phyloP scores from a whole-genome alignment of 2,113 vertebrate genomes.

The Scalopus aquaticus region DNA sequence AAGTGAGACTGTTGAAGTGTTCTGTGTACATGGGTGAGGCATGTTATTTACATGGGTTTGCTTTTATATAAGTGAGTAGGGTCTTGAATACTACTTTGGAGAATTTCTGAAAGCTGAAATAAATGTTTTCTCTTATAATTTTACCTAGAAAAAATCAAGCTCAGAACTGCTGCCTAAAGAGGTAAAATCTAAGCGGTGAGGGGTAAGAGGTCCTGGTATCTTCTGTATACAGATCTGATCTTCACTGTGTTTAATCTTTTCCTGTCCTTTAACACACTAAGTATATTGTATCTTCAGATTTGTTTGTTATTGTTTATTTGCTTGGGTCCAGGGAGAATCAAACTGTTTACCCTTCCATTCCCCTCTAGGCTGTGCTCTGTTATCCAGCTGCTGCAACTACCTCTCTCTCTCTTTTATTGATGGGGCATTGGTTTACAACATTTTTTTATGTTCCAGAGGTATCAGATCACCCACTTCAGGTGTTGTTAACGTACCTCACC shows the following conservation, averaged over 20 bases:
- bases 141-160: neutral
- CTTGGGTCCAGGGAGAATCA: accelerated
- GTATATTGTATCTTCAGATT: neutral
- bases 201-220: neutral
- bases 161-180: neutral
- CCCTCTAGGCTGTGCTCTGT: neutral
- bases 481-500: no score
- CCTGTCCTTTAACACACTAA: neutral
- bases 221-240: neutral
- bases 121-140: neutral
- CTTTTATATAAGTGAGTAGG: neutral
- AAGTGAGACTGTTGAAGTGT: neutral
- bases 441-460: no score
- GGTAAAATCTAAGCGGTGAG: neutral
- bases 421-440: no score
- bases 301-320: neutral
- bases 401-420: neutral
- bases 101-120: neutral
- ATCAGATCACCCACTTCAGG: no score
- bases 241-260: neutral
- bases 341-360: neutral
- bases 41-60: neutral
- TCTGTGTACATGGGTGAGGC: neutral
- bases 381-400: neutral
- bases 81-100: neutral